A percentile compares a stretch with the other conserved stretches of the same genome.
phyloP scores from a whole-genome alignment of 1,140 invertebrate species.

The Bursaphelenchus mucronatus region DNA sequence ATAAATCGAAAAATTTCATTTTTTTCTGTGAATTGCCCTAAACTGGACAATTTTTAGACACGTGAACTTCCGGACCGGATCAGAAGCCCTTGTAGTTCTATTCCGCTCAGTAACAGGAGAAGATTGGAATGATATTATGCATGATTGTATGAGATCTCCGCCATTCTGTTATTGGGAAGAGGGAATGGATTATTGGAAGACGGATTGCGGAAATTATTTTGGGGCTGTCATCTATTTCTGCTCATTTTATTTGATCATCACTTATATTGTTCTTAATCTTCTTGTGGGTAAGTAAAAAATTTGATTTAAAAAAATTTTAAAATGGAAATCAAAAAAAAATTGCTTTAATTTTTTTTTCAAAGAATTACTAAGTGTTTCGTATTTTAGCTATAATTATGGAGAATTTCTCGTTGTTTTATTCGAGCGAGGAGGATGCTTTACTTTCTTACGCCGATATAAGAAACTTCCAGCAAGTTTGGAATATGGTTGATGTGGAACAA shows the following conservation, averaged over 20 bases:
- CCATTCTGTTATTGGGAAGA: constrained; percentile 80
- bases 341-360: constrained; percentile 19
- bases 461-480: constrained; percentile 99
- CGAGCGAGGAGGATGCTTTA: constrained; percentile 97
- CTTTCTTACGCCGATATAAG: constrained; percentile 85
- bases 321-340: too few species aligned
- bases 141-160: constrained; percentile 68
- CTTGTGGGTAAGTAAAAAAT: constrained; percentile 77
- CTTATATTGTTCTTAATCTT: constrained; percentile 96
- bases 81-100: constrained; percentile 91
- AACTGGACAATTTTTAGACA: constrained; percentile 61
- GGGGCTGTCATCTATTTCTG: constrained; percentile 92
- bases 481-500: constrained; percentile 94
- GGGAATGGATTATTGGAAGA: constrained; percentile 94
- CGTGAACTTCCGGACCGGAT: constrained; percentile 93
- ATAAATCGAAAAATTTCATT: not conserved
- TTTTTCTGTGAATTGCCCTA: not conserved
- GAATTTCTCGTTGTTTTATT: constrained; percentile 99
- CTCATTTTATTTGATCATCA: constrained; percentile 99
- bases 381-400: constrained; percentile 97
- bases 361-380: constrained; percentile 16
- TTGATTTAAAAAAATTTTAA: too few species aligned
- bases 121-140: constrained; percentile 99
- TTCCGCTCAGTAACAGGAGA: constrained; percentile 99
- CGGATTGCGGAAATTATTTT: constrained; percentile 79